Conservation (phyloP, 1,140 invertebrate species). For the Eurosta solidaginis region DNA sequence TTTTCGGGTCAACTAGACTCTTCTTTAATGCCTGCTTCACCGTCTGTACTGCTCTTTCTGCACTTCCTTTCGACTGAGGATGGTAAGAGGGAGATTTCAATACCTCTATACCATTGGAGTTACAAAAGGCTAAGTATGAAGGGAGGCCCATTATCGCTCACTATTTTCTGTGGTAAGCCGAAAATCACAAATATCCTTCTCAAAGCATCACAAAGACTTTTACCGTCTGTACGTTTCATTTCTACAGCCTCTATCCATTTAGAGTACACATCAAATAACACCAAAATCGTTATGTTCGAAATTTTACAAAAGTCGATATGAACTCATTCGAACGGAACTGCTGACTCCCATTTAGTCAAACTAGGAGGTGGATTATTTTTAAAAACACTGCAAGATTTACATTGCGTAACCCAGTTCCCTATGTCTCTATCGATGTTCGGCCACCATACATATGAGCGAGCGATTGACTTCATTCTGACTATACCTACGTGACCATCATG, state of each 20-base stretch:
- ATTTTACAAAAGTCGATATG: conserved; percentile 13
- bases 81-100: too few species aligned
- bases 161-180: too few species aligned
- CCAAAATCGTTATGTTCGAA: neutral
- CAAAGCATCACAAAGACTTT: too few species aligned
- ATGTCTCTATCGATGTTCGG: neutral
- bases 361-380: neutral
- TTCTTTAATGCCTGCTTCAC: too few species aligned
- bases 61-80: too few species aligned
- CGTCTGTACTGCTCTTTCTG: too few species aligned
- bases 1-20: too few species aligned
- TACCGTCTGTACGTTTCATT: too few species aligned
- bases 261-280: neutral
- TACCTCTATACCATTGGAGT: too few species aligned
- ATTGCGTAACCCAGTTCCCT: neutral
- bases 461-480: neutral
- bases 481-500: neutral
- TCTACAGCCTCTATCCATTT: conserved; percentile 19
- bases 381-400: neutral
- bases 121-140: too few species aligned
- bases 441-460: neutral
- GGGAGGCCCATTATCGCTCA: too few species aligned
- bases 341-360: neutral
- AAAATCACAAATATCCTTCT: too few species aligned
- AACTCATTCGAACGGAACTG: neutral